Conservation (phyloP, 2,888 invertebrate species). For the Lagria hirta region DNA sequence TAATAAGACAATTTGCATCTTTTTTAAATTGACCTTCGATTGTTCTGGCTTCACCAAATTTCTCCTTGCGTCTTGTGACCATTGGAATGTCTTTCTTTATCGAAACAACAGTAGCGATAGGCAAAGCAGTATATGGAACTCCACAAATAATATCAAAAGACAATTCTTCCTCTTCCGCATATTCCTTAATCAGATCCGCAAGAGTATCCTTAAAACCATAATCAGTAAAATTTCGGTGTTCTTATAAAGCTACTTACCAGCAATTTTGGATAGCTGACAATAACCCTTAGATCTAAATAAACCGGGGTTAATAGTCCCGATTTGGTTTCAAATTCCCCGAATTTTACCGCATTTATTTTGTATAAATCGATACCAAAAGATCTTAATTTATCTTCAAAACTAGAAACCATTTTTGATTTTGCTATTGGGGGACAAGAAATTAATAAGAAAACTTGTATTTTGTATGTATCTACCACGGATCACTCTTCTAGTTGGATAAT, state of each 20-base stretch:
- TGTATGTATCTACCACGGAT: too few species aligned
- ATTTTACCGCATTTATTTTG: slow-evolving; percentile 83
- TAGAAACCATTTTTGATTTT: slow-evolving; percentile 2
- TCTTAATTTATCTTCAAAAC: slow-evolving; percentile 40
- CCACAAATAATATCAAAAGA: slow-evolving; percentile 84
- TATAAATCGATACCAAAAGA: slow-evolving; percentile 70
- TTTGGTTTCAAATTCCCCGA: slow-evolving; percentile 92
- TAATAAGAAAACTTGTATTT: too few species aligned
- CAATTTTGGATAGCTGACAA: slow-evolving; percentile 86
- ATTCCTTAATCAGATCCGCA: slow-evolving; percentile 61
- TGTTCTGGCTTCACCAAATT: slow-evolving; percentile 92
- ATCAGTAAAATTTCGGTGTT: too few species aligned
- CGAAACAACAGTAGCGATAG: slow-evolving; percentile 86
- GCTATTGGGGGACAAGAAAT: too few species aligned
- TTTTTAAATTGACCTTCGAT: slow-evolving; percentile 84
- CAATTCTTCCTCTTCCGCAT: slow-evolving; percentile 53
- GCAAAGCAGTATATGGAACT: slow-evolving; percentile 96
- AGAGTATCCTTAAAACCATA: slow-evolving; percentile 63
- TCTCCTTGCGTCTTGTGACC: slow-evolving; percentile 90
- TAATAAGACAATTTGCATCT: slow-evolving; percentile 81
- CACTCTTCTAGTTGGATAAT: too few species aligned
- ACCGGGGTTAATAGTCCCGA: slow-evolving; percentile 89
- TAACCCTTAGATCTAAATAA: slow-evolving; percentile 92
- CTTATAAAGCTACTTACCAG: slow-evolving; percentile 67
- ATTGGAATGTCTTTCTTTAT: slow-evolving; percentile 75